These are phyloP conservation scores for Adelosebastes latens DNA, from an alignment of 2,797 vertebrate genomes.

Conservation along the genomic window DNA sequence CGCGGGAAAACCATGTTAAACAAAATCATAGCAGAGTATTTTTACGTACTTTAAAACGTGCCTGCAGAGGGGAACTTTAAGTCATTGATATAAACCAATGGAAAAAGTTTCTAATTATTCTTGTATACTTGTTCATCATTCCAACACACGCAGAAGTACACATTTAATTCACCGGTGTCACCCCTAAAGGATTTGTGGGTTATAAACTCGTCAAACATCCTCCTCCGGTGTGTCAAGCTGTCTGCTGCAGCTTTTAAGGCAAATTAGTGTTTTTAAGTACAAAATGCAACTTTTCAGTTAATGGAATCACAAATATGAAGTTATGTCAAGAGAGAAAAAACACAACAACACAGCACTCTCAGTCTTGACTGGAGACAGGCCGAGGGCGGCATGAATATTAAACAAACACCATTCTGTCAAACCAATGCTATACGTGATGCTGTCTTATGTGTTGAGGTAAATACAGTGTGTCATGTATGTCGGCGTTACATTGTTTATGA, in stretches of 20 bases:
- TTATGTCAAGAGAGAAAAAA: not conserved
- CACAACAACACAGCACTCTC: not conserved
- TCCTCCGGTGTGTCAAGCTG: slow-evolving; percentile 33
- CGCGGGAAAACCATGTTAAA: not conserved
- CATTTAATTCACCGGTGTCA: slow-evolving; percentile 37
- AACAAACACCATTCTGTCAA: slow-evolving; percentile 32
- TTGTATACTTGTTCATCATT: not conserved
- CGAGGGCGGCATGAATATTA: slow-evolving; percentile 25
- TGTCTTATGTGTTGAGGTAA: not conserved
- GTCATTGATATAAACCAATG: not conserved
- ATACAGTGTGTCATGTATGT: slow-evolving; percentile 6
- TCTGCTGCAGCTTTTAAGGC: slow-evolving; percentile 33
- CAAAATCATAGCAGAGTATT: not conserved
- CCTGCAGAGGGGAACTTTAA: not conserved
- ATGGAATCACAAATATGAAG: slow-evolving; percentile 45
- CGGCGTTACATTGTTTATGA: not conserved
- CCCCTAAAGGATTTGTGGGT: slow-evolving; percentile 33
- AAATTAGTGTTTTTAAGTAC: slow-evolving; percentile 42
- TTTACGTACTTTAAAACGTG: not conserved
- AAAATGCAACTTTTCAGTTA: slow-evolving; percentile 37
- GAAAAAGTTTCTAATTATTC: not conserved
- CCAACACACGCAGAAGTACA: not conserved
- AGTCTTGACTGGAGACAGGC: slow-evolving; percentile 17
- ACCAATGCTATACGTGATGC: not conserved
- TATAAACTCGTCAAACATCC: slow-evolving; percentile 46